A percentile compares a stretch with the other conserved stretches of the same genome.
Conservation (phyloP, 2,797 vertebrate species). For the Dallia pectoralis region DNA sequence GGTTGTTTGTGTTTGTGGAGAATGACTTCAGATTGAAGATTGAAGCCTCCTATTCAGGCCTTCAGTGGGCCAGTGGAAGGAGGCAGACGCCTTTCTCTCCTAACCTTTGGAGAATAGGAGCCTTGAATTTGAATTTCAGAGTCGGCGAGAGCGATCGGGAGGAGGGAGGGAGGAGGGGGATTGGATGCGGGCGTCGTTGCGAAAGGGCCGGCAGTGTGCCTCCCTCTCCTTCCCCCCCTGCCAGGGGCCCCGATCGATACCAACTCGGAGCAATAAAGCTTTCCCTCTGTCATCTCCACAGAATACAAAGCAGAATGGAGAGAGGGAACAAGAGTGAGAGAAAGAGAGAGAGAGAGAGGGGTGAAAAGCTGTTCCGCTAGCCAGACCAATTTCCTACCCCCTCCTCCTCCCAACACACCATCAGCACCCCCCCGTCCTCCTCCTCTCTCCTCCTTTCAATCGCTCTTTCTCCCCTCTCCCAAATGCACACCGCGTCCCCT, state of each 20-base stretch:
- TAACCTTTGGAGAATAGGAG: slow-evolving; percentile 76
- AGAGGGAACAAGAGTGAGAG: slow-evolving; percentile 54
- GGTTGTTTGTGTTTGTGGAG: slow-evolving; percentile 68
- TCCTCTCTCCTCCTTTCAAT: slow-evolving; percentile 52
- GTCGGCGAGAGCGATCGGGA: slow-evolving; percentile 42
- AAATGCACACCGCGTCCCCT: slow-evolving; percentile 38
- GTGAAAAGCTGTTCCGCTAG: slow-evolving; percentile 75
- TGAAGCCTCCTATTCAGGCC: slow-evolving; percentile 52
- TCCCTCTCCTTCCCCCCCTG: slow-evolving; percentile 77
- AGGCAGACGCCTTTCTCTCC: slow-evolving; percentile 55
- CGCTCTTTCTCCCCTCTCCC: slow-evolving; percentile 36
- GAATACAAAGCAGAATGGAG: slow-evolving; percentile 86
- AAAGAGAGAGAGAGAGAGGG: slow-evolving; percentile 49
- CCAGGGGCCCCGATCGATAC: slow-evolving; percentile 87
- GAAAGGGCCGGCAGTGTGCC: slow-evolving; percentile 74
- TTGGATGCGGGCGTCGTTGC: slow-evolving; percentile 68
- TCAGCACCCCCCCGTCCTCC: slow-evolving; percentile 33
- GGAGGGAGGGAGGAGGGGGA: slow-evolving; percentile 9
- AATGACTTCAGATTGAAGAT: slow-evolving; percentile 67
- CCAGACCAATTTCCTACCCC: slow-evolving; percentile 81
- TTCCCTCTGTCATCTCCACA: slow-evolving; percentile 89
- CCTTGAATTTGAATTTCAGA: slow-evolving; percentile 78
- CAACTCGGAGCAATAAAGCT: slow-evolving; percentile 93
- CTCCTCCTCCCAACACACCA: slow-evolving; percentile 57
- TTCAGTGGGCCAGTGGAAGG: slow-evolving; percentile 62